phyloP scores from a whole-genome alignment of 2,797 vertebrate species.

The Aotus griseimembra region DNA sequence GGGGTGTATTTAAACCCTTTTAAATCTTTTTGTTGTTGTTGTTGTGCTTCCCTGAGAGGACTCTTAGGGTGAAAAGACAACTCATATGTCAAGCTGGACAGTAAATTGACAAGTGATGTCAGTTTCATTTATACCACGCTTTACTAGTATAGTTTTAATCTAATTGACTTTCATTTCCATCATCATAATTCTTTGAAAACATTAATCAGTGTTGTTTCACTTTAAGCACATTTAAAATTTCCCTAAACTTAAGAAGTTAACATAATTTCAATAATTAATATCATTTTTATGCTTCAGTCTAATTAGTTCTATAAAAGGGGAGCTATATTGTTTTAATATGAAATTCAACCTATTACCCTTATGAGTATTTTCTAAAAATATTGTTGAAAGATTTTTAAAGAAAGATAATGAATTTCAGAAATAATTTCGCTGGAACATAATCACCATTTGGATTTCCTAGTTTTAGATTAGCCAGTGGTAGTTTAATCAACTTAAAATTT shows the following conservation, averaged over 20 bases:
- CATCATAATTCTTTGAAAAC: slow-evolving; percentile 57
- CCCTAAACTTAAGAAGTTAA: slow-evolving; percentile 58
- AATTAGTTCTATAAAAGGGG: slow-evolving; percentile 69
- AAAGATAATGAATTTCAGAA: slow-evolving; percentile 72
- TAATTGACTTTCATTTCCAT: slow-evolving; percentile 59
- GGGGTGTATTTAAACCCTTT: slow-evolving; percentile 40
- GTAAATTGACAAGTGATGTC: slow-evolving; percentile 72
- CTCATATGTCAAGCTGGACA: slow-evolving; percentile 68
- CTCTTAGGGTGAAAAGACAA: slow-evolving; percentile 73
- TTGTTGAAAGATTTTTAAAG: slow-evolving; percentile 67
- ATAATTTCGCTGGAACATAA: slow-evolving; percentile 74
- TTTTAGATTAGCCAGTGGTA: slow-evolving; percentile 71
- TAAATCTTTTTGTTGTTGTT: slow-evolving; percentile 57
- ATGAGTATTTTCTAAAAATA: slow-evolving; percentile 58
- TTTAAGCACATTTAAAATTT: slow-evolving; percentile 58
- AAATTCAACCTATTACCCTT: slow-evolving; percentile 68
- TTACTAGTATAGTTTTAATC: slow-evolving; percentile 51
- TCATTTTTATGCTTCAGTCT: slow-evolving; percentile 54
- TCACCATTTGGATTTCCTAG: slow-evolving; percentile 75
- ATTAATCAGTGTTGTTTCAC: slow-evolving; percentile 51
- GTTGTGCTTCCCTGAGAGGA: slow-evolving; percentile 70
- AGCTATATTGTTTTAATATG: slow-evolving; percentile 51
- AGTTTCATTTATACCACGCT: slow-evolving; percentile 75
- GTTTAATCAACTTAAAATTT: slow-evolving; percentile 66
- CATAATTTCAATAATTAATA: slow-evolving; percentile 70